These are phyloP conservation scores for Ptilonorhynchus violaceus DNA, from an alignment of 2,113 vertebrate genomes.

Conservation along the genomic window DNA sequence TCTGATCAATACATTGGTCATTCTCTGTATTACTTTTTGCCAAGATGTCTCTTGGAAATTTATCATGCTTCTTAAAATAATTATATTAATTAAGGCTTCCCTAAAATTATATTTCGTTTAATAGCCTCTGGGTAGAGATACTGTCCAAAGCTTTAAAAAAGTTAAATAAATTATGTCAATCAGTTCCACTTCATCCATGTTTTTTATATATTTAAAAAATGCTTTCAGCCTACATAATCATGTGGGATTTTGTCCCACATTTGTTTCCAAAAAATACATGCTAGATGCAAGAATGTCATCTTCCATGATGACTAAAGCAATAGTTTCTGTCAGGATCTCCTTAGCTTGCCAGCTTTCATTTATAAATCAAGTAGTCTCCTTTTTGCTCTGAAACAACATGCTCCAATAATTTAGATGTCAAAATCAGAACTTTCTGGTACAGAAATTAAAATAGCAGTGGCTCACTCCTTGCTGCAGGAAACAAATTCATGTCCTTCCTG, in stretches of 20 bases:
- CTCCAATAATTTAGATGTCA: neutral
- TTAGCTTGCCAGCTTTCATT: slow-evolving; percentile 49
- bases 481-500: neutral
- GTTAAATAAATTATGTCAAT: neutral
- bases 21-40: neutral
- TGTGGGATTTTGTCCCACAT: slow-evolving; percentile 6
- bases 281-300: slow-evolving; percentile 13
- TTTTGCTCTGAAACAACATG: slow-evolving; percentile 23
- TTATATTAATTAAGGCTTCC: neutral
- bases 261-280: slow-evolving; percentile 19
- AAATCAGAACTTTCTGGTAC: slow-evolving; percentile 23
- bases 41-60: neutral
- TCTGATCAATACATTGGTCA: neutral
- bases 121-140: neutral
- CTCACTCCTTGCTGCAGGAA: neutral
- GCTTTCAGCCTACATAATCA: slow-evolving; percentile 14
- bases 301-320: neutral
- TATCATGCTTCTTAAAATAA: neutral
- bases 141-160: neutral
- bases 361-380: slow-evolving; percentile 2
- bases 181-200: neutral
- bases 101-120: neutral
- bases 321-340: slow-evolving; percentile 29
- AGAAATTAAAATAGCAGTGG: slow-evolving; percentile 12
- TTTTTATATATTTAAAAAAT: neutral